These are phyloP conservation scores for Machaerirhynchus nigripectus DNA, from an alignment of 2,113 vertebrate species.

Conservation along the genomic window DNA sequence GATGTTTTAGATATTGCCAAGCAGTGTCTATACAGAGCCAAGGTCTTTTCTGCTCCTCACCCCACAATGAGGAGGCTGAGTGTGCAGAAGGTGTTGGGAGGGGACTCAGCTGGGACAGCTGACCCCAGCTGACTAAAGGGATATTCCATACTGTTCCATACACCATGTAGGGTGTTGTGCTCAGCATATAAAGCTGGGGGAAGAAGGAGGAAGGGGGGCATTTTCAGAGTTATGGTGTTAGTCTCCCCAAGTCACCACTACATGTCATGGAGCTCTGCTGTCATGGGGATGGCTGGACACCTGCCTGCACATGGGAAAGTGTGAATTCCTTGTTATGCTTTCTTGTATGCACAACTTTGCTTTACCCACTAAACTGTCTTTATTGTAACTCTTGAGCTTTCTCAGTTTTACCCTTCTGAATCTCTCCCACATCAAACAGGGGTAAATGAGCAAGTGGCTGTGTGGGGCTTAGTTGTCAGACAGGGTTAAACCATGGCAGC, in stretches of 20 bases:
- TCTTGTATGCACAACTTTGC: neutral
- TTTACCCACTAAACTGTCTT: neutral
- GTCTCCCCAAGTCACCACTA: accelerated
- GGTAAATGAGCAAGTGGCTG: neutral
- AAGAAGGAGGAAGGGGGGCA: accelerated
- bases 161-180: too few species aligned
- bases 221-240: neutral
- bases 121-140: neutral
- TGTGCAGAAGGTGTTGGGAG: neutral
- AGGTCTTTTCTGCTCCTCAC: neutral
- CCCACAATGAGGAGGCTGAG: neutral
- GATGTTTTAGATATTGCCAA: neutral
- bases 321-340: neutral
- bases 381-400: neutral
- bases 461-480: neutral
- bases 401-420: neutral
- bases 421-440: neutral
- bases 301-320: neutral
- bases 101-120: neutral
- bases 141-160: neutral
- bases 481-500: neutral
- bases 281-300: neutral
- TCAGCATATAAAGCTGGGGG: neutral
- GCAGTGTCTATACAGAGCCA: neutral
- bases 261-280: neutral